These are phyloP conservation scores for Probosciger aterrimus DNA, from an alignment of 2,113 vertebrate genomes.

Conservation along the genomic window DNA sequence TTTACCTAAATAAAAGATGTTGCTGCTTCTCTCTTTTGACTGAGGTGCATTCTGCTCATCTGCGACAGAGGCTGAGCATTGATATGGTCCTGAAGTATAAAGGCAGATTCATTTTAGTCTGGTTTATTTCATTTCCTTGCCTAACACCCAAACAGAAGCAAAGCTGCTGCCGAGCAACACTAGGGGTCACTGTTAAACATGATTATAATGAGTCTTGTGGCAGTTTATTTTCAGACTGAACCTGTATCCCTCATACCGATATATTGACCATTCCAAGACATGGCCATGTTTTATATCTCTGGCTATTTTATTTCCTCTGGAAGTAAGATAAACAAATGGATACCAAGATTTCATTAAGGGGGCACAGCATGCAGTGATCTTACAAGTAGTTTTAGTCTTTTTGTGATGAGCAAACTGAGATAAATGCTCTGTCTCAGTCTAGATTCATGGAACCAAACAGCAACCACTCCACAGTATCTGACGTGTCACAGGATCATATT, in stretches of 20 bases:
- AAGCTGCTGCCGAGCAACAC: not conserved
- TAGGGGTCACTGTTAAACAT: conserved; percentile 17
- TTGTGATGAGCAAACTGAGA: not conserved
- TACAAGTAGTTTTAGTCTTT: not conserved
- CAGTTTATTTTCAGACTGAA: not conserved
- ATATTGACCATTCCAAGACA: not conserved
- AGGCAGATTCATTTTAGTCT: not conserved
- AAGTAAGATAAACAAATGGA: not conserved
- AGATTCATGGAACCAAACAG: not conserved
- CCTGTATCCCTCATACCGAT: fast-evolving
- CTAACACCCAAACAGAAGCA: not conserved
- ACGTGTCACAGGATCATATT: not conserved
- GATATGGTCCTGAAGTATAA: not conserved
- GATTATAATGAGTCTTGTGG: not conserved
- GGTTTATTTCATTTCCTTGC: not conserved
- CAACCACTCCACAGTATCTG: not conserved
- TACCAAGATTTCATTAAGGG: not conserved
- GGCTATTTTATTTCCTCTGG: not conserved
- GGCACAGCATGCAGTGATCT: not conserved
- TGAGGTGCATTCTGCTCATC: not conserved
- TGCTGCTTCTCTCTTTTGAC: not conserved
- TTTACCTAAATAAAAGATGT: not conserved
- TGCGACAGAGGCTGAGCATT: not conserved
- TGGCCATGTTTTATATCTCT: not conserved
- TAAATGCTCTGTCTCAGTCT: not conserved